Evolutionary conservation across 2,888 invertebrate genomes (phyloP).

Genomic region (Lasioglossum zephyrum): DNA sequence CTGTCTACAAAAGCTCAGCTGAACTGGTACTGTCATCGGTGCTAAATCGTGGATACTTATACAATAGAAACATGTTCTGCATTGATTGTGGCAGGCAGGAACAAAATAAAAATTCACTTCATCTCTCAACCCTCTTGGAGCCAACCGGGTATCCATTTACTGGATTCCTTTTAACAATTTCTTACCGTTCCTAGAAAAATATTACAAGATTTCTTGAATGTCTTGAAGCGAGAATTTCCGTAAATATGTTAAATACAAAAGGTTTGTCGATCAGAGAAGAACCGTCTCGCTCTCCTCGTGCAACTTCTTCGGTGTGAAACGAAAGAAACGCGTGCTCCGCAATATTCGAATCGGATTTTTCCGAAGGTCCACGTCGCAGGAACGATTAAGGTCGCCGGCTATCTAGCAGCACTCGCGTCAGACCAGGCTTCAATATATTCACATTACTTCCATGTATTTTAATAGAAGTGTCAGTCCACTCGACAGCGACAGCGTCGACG

Average conservation of each 20-base stretch:
- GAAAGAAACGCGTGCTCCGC: neutral
- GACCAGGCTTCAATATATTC: neutral
- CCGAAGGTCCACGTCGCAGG: neutral
- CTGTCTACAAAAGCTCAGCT: neutral
- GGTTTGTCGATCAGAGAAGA: neutral
- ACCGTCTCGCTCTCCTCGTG: neutral
- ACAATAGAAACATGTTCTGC: too few species aligned
- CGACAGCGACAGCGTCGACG: neutral
- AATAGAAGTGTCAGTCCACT: neutral
- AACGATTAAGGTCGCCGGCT: neutral
- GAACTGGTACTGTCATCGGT: too few species aligned
- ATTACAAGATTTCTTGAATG: too few species aligned
- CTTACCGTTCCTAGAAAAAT: too few species aligned
- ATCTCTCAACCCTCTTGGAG: too few species aligned
- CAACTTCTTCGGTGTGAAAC: neutral
- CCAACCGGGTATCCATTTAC: too few species aligned
- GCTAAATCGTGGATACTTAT: too few species aligned
- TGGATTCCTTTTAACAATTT: too few species aligned
- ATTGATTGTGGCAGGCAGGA: too few species aligned
- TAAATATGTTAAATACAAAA: too few species aligned
- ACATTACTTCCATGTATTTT: neutral
- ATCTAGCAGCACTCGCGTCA: neutral
- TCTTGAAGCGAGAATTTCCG: too few species aligned
- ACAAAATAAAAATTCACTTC: too few species aligned
- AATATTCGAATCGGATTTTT: neutral